Evolutionary conservation across 2,888 invertebrate genomes (phyloP).

Genomic region (Galeruca laticollis): DNA sequence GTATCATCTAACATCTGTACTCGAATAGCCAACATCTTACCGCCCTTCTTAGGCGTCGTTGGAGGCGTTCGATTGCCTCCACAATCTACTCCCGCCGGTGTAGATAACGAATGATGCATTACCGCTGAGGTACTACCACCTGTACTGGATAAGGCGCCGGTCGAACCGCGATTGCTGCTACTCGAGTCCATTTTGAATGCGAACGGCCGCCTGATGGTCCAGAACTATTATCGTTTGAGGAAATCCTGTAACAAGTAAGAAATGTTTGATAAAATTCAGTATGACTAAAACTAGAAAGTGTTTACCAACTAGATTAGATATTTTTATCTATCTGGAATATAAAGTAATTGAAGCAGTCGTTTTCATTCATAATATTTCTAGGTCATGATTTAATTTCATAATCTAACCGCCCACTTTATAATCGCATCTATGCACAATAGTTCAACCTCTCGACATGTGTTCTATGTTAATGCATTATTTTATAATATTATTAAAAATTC

Average conservation of each 20-base stretch:
- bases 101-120: slow-evolving; percentile 88
- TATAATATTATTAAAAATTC: slow-evolving; percentile 1
- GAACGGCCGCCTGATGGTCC: slow-evolving; percentile 22
- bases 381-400: neutral
- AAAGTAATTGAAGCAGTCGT: no score
- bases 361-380: neutral
- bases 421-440: neutral
- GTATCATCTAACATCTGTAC: slow-evolving; percentile 92
- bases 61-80: slow-evolving; percentile 78
- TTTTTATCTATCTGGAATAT: no score
- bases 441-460: no score
- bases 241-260: slow-evolving; percentile 50
- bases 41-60: slow-evolving; percentile 84
- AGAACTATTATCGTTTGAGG: slow-evolving; percentile 47
- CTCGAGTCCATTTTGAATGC: slow-evolving; percentile 53
- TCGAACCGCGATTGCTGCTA: slow-evolving; percentile 61
- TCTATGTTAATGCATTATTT: neutral
- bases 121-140: slow-evolving; percentile 63
- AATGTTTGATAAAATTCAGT: no score
- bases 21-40: slow-evolving; percentile 89
- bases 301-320: no score
- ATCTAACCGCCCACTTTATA: neutral
- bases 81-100: slow-evolving; percentile 86
- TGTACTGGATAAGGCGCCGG: slow-evolving; percentile 63
- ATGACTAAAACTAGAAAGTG: no score